Conservation (phyloP, 2,113 vertebrate species). For the Pyxicephalus adspersus region DNA sequence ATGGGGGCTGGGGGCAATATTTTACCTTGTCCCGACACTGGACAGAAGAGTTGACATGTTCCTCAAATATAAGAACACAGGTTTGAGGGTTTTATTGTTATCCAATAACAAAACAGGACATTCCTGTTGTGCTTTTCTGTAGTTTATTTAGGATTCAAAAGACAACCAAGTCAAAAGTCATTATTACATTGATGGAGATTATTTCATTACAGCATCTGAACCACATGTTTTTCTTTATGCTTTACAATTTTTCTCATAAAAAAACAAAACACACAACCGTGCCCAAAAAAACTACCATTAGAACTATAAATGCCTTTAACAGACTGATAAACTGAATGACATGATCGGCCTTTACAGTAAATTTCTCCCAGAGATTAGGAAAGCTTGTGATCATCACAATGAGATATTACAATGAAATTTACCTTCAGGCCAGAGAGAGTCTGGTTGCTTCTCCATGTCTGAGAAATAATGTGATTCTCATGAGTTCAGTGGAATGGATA, state of each 20-base stretch:
- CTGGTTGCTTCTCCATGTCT: background rate
- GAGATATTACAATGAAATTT: background rate
- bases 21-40: too few species aligned
- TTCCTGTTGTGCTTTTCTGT: too few species aligned
- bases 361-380: background rate
- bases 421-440: background rate
- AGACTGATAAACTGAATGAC: background rate
- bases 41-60: too few species aligned
- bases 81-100: too few species aligned
- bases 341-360: background rate
- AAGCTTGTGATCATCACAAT: background rate
- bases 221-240: background rate
- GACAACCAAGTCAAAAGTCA: background rate
- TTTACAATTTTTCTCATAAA: background rate
- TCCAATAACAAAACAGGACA: too few species aligned
- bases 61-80: too few species aligned
- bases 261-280: background rate
- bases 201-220: background rate
- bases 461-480: background rate
- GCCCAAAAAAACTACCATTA: too few species aligned
- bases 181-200: background rate
- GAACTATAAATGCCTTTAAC: background rate
- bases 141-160: background rate
- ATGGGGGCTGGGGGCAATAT: too few species aligned
- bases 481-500: conserved; percentile 1